Conservation (phyloP, 1,140 invertebrate genomes). For the Drosophila pandora region DNA sequence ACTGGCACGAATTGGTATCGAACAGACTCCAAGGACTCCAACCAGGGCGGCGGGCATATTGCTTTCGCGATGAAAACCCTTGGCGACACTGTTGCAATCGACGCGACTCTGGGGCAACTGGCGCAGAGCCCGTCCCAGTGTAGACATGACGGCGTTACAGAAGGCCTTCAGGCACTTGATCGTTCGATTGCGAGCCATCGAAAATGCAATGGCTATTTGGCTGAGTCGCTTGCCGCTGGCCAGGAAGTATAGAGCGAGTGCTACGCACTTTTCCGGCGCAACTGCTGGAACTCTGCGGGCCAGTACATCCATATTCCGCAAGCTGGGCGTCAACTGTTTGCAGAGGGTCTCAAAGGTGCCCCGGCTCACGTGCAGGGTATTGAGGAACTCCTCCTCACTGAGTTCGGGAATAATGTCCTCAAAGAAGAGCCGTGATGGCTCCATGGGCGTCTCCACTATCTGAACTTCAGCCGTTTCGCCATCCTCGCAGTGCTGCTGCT, state of each 20-base stretch:
- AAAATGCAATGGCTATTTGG: slow-evolving; percentile 53
- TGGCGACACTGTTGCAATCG: slow-evolving; percentile 55
- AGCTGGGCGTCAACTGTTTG: slow-evolving; percentile 47
- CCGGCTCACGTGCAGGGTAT: slow-evolving; percentile 61
- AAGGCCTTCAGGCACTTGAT: slow-evolving; percentile 61
- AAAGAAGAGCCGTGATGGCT: slow-evolving; percentile 25
- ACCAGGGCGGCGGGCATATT: slow-evolving; percentile 69
- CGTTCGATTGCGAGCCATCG: slow-evolving; percentile 36
- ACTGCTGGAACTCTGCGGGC: slow-evolving; percentile 1
- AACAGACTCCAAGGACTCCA: slow-evolving; percentile 65
- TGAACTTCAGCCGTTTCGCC: slow-evolving; percentile 1
- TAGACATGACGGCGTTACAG: slow-evolving; percentile 63
- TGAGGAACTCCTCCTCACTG: slow-evolving; percentile 62
- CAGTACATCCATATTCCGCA: slow-evolving; percentile 39
- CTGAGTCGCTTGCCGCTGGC: slow-evolving; percentile 66
- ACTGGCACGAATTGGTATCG: slow-evolving; percentile 54
- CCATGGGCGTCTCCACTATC: background rate
- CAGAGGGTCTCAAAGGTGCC: slow-evolving; percentile 64
- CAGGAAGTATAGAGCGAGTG: slow-evolving; percentile 62
- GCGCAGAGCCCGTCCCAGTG: slow-evolving; percentile 51
- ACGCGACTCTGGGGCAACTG: slow-evolving; percentile 47
- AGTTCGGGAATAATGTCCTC: slow-evolving; percentile 32
- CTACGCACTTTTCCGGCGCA: slow-evolving; percentile 57
- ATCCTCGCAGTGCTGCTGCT: background rate
- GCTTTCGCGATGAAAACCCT: slow-evolving; percentile 60